These are phyloP conservation scores for Melieria omissa DNA, from an alignment of 2,888 invertebrate genomes.

Conservation along the genomic window DNA sequence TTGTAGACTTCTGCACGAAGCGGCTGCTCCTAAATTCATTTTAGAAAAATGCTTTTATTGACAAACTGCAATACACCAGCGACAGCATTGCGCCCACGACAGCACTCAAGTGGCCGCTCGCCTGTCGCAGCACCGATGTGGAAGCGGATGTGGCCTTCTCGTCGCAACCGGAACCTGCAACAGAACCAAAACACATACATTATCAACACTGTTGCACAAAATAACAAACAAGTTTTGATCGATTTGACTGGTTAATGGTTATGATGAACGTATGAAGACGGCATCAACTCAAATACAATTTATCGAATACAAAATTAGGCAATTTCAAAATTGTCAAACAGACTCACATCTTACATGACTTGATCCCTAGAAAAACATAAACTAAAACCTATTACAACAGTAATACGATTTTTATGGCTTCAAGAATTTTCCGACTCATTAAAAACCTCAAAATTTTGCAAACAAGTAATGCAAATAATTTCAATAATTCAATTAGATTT, in stretches of 20 bases:
- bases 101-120: too few species aligned
- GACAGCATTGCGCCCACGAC: background rate
- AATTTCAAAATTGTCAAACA: too few species aligned
- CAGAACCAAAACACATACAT: background rate
- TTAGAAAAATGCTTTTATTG: conserved; percentile 26
- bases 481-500: too few species aligned
- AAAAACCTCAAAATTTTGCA: too few species aligned
- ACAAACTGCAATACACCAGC: conserved; percentile 6
- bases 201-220: background rate
- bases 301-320: too few species aligned
- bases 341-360: too few species aligned
- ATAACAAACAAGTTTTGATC: background rate
- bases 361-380: too few species aligned
- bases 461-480: too few species aligned
- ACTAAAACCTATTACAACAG: too few species aligned
- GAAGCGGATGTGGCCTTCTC: conserved; percentile 38
- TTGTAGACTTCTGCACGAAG: conserved; percentile 5
- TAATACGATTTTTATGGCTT: too few species aligned
- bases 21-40: conserved; percentile 13
- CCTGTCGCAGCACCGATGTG: conserved; percentile 15
- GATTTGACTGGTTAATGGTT: conserved; percentile 1
- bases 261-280: conserved; percentile 9
- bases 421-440: too few species aligned
- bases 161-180: conserved; percentile 55
- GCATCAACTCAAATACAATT: background rate